Evolutionary conservation across 2,888 invertebrate genomes (phyloP).

Genomic region (Pherbina coryleti): DNA sequence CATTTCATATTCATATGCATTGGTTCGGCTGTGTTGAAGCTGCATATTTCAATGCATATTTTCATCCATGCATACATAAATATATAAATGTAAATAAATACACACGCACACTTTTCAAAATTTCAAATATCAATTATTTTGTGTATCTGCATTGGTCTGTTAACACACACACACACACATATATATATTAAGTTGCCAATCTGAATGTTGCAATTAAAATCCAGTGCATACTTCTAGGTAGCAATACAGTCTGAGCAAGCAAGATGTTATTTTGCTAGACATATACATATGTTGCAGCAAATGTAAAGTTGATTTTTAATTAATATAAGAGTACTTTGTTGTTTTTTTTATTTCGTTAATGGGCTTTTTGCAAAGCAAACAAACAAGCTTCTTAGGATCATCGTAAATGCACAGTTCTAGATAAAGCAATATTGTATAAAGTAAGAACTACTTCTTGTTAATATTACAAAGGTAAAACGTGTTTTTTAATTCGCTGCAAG

Average conservation of each 20-base stretch:
- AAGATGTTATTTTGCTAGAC: not conserved
- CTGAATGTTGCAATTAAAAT: constrained; percentile 9
- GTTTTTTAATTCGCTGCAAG: no score
- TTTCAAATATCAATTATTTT: constrained; percentile 11
- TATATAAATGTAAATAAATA: no score
- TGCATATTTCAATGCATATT: not conserved
- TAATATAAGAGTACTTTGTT: not conserved
- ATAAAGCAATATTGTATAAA: no score
- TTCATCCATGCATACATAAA: not conserved
- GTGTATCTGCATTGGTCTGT: not conserved
- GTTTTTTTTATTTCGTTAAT: not conserved
- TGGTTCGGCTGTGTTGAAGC: not conserved
- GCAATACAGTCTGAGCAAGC: not conserved
- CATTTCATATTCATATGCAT: not conserved
- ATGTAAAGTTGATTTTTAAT: not conserved
- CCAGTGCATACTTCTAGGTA: not conserved
- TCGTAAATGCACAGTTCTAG: no score
- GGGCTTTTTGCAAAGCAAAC: not conserved
- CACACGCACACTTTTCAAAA: not conserved
- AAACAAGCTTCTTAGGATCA: no score
- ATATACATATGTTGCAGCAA: not conserved
- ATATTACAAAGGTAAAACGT: no score
- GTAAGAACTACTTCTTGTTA: no score
- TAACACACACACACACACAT: not conserved
- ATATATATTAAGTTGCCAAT: not conserved